Conservation (phyloP, 2,888 invertebrate species). For the Agapostemon virescens region DNA sequence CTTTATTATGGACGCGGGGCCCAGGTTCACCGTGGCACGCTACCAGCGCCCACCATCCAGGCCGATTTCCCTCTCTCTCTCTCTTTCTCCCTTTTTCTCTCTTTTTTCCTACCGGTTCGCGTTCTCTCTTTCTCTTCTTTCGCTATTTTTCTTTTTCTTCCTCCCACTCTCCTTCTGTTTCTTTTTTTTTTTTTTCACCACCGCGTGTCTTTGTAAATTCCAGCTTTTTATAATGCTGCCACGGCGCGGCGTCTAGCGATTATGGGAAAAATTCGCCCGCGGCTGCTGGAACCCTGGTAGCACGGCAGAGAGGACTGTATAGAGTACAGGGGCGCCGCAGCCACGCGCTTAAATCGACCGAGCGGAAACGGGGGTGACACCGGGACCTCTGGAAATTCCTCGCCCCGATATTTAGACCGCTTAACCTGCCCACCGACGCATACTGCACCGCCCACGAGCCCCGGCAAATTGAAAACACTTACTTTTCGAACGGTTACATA, state of each 20-base stretch:
- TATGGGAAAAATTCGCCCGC: conserved; percentile 20
- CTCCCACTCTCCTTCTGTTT: no score
- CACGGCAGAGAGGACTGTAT: neutral
- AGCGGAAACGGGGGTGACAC: neutral
- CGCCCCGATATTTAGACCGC: conserved; percentile 1
- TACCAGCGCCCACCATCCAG: conserved; percentile 34
- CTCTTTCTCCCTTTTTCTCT: no score
- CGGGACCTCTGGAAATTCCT: conserved; percentile 10
- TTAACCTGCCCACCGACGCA: neutral
- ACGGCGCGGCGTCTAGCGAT: conserved; percentile 27
- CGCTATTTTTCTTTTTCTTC: neutral
- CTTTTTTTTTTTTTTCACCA: neutral
- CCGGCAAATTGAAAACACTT: conserved; percentile 2
- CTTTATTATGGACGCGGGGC: conserved; percentile 74
- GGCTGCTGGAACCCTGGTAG: conserved; percentile 20
- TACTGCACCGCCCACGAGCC: neutral
- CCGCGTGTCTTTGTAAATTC: conserved; percentile 47
- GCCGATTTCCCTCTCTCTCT: neutral
- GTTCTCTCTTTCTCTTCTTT: neutral
- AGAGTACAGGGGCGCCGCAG: neutral
- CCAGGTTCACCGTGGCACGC: conserved; percentile 45
- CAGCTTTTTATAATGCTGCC: conserved; percentile 40
- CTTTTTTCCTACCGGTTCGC: neutral
- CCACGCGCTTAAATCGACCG: conserved; percentile 15
- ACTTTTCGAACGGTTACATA: neutral